Evolutionary conservation across 2,888 invertebrate genomes (phyloP), one percentile per base, ranked within the genome.

Genomic region (Hartigia nigra): DNA sequence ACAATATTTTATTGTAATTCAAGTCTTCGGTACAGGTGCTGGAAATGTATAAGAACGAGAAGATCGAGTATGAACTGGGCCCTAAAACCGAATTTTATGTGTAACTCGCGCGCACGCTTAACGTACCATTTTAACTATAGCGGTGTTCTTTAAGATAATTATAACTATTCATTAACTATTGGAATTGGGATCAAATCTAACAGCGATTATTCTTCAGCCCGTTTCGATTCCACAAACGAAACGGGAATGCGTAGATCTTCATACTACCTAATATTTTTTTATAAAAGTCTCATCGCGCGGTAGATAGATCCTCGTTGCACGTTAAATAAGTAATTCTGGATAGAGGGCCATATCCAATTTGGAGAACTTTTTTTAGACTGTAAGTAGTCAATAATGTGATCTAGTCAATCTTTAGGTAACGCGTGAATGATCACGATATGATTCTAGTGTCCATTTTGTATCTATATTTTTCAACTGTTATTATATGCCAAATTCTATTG

Each of bases 11-110:
- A 34, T 55, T 55, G 9, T 23, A 55, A 55, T 55, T 55, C 55
- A 23, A 55, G 2, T 81, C 84, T 78, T 86, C 82, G 84, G 82
- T 93, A 70, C 93, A 97, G 97, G 94, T 97, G 90, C 95, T 98
- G 92, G 97, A 98, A 91, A 96, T 97, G 95, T 97, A 97, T 94
- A 97, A 97, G 92, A 97, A 97, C 93, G 97, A 97, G 92, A 97
- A 97, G 91, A 94, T 96, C 85, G 97, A 98, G 91, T 97, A 96
- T 92, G 96, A 97, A 90, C 94, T 97, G 93, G 95, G 96, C 88
- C 95, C 96, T 90, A 97, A 97, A 93, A 95, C 95, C 87, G 97
- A 98, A 92, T 97, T 97, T 93, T 97, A 97, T 93, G 97, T 96
- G 93, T 98, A 95, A 95, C 94, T 86, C 80, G 37, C 82, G 81